Evolutionary conservation across 2,888 invertebrate genomes (phyloP).

Genomic region (Drosophila lacicola): DNA sequence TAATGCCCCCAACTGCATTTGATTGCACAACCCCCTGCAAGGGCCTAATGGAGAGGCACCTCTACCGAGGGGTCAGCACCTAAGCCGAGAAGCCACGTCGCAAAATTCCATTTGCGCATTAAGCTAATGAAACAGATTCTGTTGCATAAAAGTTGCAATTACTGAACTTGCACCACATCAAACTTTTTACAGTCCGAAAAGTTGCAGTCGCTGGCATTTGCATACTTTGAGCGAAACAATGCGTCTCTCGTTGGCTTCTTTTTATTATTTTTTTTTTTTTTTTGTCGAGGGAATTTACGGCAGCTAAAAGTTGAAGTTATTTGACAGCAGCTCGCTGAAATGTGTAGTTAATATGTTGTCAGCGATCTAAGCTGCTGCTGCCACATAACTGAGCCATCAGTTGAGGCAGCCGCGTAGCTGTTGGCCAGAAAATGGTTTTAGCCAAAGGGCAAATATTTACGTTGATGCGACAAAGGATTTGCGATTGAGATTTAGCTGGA

Average conservation of each 20-base stretch:
- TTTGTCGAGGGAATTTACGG: slow-evolving; percentile 48
- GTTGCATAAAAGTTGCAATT: slow-evolving; percentile 19
- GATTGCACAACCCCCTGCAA: slow-evolving; percentile 33
- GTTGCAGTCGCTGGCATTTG: slow-evolving; percentile 56
- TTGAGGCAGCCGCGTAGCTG: slow-evolving; percentile 16
- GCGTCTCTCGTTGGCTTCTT: slow-evolving; percentile 26
- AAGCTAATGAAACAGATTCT: slow-evolving; percentile 67
- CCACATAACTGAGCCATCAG: slow-evolving; percentile 43
- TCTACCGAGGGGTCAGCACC: no score
- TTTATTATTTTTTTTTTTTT: slow-evolving; percentile 7
- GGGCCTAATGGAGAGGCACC: slow-evolving; percentile 1
- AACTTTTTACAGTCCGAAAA: slow-evolving; percentile 48
- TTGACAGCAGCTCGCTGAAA: slow-evolving; percentile 63
- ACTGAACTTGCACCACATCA: slow-evolving; percentile 10
- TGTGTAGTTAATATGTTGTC: slow-evolving; percentile 53
- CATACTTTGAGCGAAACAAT: slow-evolving; percentile 64
- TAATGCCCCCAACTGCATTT: slow-evolving; percentile 48
- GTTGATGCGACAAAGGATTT: slow-evolving; percentile 37
- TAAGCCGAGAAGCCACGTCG: no score
- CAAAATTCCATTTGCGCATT: slow-evolving; percentile 55
- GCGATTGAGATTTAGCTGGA: slow-evolving; percentile 46
- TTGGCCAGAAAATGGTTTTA: slow-evolving; percentile 53
- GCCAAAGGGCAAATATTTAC: slow-evolving; percentile 70
- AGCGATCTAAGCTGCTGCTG: slow-evolving; percentile 30
- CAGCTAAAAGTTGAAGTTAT: slow-evolving; percentile 66